These are phyloP conservation scores for Sinonovacula constricta DNA, from an alignment of 1,140 invertebrate species.

Conservation along the genomic window DNA sequence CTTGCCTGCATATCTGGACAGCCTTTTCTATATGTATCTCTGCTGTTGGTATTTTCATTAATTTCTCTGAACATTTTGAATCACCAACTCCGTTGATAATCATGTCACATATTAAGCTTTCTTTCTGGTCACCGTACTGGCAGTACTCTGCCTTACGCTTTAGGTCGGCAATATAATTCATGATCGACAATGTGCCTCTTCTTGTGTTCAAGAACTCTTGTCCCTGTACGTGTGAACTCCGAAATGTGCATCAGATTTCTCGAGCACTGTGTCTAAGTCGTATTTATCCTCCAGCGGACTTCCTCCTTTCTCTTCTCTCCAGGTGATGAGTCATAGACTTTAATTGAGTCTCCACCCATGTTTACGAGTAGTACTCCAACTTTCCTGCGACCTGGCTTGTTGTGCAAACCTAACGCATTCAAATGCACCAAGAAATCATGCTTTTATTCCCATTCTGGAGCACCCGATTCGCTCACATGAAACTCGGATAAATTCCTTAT, in stretches of 20 bases:
- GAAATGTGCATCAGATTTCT: too few species aligned
- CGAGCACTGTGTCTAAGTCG: not conserved
- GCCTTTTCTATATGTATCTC: slow-evolving; percentile 45
- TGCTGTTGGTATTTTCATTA: slow-evolving; percentile 45
- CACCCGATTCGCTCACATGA: too few species aligned
- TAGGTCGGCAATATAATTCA: slow-evolving; percentile 49
- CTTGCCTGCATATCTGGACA: slow-evolving; percentile 46
- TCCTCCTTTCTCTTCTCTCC: not conserved
- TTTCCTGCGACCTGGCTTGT: slow-evolving; percentile 8
- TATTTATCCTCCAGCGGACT: slow-evolving; percentile 3
- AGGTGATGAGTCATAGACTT: not conserved
- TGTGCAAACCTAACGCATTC: slow-evolving; percentile 5
- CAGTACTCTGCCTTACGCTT: slow-evolving; percentile 51
- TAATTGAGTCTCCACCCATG: slow-evolving; percentile 1
- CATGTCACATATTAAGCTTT: slow-evolving; percentile 55
- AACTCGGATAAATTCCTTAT: too few species aligned
- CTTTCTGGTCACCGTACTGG: too few species aligned
- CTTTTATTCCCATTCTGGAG: too few species aligned
- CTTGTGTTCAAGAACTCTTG: slow-evolving; percentile 43
- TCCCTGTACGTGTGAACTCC: slow-evolving; percentile 49
- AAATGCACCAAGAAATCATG: not conserved
- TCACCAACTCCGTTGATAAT: slow-evolving; percentile 51
- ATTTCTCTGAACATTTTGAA: slow-evolving; percentile 51
- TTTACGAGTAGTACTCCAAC: slow-evolving; percentile 3
- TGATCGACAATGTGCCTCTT: slow-evolving; percentile 37